Evolutionary conservation across 2,888 invertebrate genomes (phyloP), one percentile per base, ranked within the genome.

Genomic region (Cylindroiulus punctatus): DNA sequence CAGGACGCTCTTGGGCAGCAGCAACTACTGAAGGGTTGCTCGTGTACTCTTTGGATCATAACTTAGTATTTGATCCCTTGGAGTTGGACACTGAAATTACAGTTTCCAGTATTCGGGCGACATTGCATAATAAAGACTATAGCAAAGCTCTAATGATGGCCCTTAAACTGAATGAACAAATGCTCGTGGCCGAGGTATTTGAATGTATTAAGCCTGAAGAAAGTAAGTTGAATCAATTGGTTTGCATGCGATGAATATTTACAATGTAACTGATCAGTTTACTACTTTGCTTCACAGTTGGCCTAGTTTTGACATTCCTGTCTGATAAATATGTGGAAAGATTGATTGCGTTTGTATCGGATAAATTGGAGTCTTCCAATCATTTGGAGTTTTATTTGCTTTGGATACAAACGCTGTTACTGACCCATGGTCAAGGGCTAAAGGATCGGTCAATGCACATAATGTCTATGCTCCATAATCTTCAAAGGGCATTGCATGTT

Each of bases 1-100:
- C 26, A 93, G 97, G 97, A 0, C 95, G 96, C 90, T 94, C 96
- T 10, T 99, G 98, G 94, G 96, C 96, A 0, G 97, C 97, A 0
- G 96, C 97, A 0, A 96, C 97, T 0, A 98, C 98, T 0, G 99
- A 99, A 91, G 99, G 99, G 0, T 93, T 99, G 0, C 91, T 98
- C 8, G 92, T 99, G 52, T 99, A 97, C 92, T 94, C 96, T 0
- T 91, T 96, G 85, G 95, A 95, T 88, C 91, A 93, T 44, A 95
- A 95, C 84, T 93, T 96, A 30, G 93, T 96, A 0, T 99, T 99
- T 91, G 97, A 98, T 92, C 99, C 99, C 0, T 98, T 96, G 92
- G 95, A 97, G 87, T 92, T 99, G 32, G 96, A 97, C 88, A 91
- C 95, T 5, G 94, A 94, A 57, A 95, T 97, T 0, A 98, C 97